These are phyloP conservation scores for Gymnorhina tibicen DNA, from an alignment of 2,113 vertebrate genomes.

Conservation along the genomic window DNA sequence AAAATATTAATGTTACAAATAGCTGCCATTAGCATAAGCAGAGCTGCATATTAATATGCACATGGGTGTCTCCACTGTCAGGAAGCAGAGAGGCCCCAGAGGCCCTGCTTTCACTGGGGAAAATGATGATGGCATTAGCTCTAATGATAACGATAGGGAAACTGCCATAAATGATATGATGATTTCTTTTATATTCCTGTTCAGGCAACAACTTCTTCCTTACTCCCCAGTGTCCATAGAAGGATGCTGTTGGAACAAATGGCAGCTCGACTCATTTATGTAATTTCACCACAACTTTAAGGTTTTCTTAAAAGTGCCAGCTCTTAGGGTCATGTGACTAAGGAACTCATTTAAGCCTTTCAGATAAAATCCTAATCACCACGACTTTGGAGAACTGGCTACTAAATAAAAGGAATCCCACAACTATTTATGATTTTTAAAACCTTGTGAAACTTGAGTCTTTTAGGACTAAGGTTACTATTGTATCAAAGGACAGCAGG, in stretches of 20 bases:
- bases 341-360: background rate
- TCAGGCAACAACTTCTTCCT: conserved; percentile 20
- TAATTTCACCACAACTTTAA: background rate
- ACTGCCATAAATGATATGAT: conserved; percentile 48
- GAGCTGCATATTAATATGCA: conserved; percentile 73
- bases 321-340: background rate
- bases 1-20: conserved; percentile 80
- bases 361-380: background rate
- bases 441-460: background rate
- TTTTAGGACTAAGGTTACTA: background rate
- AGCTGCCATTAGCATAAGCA: conserved; percentile 66
- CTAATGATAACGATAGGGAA: conserved; percentile 65
- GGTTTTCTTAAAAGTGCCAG: background rate
- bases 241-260: conserved; percentile 5
- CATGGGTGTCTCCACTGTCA: conserved; percentile 65
- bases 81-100: conserved; percentile 64
- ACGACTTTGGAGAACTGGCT: background rate
- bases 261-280: conserved; percentile 16
- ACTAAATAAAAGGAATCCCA: background rate
- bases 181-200: conserved; percentile 58
- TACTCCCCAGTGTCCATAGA: background rate
- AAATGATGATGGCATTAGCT: conserved; percentile 63
- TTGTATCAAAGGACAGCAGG: background rate
- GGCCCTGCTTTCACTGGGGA: conserved; percentile 68
- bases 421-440: background rate